Base-by-base conservation (phyloP, 2,113 vertebrate species). In the Romanogobio albipinnatus region DNA sequence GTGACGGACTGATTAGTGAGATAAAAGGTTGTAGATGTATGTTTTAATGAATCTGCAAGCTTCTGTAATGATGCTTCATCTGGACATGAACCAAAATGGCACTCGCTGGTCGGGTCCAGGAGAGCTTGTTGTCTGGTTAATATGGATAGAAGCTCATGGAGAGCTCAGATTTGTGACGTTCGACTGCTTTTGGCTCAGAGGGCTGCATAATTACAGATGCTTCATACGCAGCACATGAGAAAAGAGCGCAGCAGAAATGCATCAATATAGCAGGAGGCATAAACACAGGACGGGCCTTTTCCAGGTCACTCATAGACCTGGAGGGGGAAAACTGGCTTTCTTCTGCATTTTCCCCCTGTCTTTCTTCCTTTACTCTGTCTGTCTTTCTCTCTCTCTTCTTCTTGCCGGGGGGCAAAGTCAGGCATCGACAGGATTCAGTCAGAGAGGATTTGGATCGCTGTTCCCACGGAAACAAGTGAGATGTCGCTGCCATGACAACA, bases 381-480 rank as follows among this genome's bases (percentile, higher is more conserved):
- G 47, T 66, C 82, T 79, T 73, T 88, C 86, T 70, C 76, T 80
- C 74, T 24, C 33, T 68, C 66, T 53, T 82, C 79, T 75, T 85
- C 84, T 82, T 74, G 86, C 93, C 90, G 85, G 77, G 91, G 90
- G 92, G 91, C 90, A 91, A 92, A 93, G 91, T 92, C 88, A 84
- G 92, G 89, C 91, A 92, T 93, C 94, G 92, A 93, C 91, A 92
- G 93, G 91, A 94, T 94, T 94, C 92, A 92, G 90, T 90, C 89
- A 49, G 84, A 56, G 80, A 85, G 79, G 83, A 83, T 87, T 84
- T 86, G 83, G 75, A 82, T 84, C 22, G 51, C 83, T 56, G 92
- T 94, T 94, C 93, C 93, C 93, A 94, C 91, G 87, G 94, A 93
- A 93, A 94, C 93, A 70, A 83, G 89, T 90, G 92, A 94, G 91